Evolutionary conservation across 2,888 invertebrate genomes (phyloP).

Genomic region (Plagodis pulveraria): DNA sequence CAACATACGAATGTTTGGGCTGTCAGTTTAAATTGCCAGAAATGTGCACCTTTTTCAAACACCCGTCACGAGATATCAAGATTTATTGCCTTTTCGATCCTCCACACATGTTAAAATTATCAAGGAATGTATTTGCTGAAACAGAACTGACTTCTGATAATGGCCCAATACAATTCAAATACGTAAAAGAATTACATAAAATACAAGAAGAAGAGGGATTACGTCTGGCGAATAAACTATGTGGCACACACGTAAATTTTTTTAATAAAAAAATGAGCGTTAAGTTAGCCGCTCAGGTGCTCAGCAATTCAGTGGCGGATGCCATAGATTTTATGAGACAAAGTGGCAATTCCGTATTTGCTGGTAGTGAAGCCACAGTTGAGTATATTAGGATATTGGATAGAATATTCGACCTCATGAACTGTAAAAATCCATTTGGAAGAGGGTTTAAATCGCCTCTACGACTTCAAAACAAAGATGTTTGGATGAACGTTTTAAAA

Average conservation of each 20-base stretch:
- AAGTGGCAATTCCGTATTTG: conserved; percentile 17
- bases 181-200: conserved; percentile 25
- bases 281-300: too few relatives aligned
- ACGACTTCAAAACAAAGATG: not conserved
- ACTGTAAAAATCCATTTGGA: not conserved
- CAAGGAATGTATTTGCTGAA: conserved; percentile 28
- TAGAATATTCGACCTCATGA: not conserved
- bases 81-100: conserved; percentile 27
- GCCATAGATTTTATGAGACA: too few relatives aligned
- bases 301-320: too few relatives aligned
- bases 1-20: conserved; percentile 28
- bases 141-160: conserved; percentile 14
- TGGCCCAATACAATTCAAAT: too few relatives aligned
- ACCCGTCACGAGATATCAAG: not conserved
- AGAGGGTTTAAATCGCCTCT: not conserved
- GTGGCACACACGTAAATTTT: conserved; percentile 1
- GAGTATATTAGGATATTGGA: conserved; percentile 16
- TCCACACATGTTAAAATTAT: conserved; percentile 29
- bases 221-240: not conserved
- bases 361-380: conserved; percentile 29
- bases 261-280: conserved; percentile 23
- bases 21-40: conserved; percentile 18
- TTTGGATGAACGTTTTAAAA: not conserved
- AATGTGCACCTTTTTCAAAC: too few relatives aligned
- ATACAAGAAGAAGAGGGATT: conserved; percentile 31